These are phyloP conservation scores for Coranthus polyacanthus DNA, from an alignment of 2,797 vertebrate species.

Conservation along the genomic window DNA sequence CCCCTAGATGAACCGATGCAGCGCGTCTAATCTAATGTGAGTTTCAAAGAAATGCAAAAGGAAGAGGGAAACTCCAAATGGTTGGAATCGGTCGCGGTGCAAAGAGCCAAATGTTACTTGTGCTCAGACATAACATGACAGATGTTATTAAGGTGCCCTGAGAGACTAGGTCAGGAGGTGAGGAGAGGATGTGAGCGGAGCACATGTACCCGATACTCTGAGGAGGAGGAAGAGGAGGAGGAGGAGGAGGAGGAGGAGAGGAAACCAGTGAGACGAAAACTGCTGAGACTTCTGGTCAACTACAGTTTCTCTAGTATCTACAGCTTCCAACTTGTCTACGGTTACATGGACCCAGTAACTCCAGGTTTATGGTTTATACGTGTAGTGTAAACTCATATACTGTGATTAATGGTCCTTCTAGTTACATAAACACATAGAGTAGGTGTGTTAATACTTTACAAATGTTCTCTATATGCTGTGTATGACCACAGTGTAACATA, in stretches of 20 bases:
- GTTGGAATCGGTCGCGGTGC: conserved; percentile 53
- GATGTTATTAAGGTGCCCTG: conserved; percentile 61
- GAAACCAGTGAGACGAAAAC: conserved; percentile 9
- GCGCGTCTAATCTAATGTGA: conserved; percentile 57
- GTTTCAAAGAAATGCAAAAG: conserved; percentile 52
- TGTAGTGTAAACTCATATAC: conserved; percentile 12
- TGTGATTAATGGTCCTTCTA: conserved; percentile 24
- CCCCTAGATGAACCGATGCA: conserved; percentile 62
- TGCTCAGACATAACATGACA: conserved; percentile 73
- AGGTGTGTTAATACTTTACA: background rate
- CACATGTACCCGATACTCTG: too few relatives aligned
- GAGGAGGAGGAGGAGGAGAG: too few relatives aligned
- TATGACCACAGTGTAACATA: too few relatives aligned
- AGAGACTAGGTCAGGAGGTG: conserved; percentile 62
- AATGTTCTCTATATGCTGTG: background rate
- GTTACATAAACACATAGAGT: background rate
- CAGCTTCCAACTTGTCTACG: background rate
- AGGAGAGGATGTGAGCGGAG: conserved; percentile 51
- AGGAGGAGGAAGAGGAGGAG: too few relatives aligned
- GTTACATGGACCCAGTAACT: background rate
- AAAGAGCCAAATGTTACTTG: conserved; percentile 61
- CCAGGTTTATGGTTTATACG: conserved; percentile 6
- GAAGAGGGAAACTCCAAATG: conserved; percentile 60
- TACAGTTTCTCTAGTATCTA: too few relatives aligned
- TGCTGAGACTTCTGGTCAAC: background rate